These are phyloP conservation scores for Gobiocypris rarus DNA, from an alignment of 2,113 vertebrate genomes.

Conservation along the genomic window DNA sequence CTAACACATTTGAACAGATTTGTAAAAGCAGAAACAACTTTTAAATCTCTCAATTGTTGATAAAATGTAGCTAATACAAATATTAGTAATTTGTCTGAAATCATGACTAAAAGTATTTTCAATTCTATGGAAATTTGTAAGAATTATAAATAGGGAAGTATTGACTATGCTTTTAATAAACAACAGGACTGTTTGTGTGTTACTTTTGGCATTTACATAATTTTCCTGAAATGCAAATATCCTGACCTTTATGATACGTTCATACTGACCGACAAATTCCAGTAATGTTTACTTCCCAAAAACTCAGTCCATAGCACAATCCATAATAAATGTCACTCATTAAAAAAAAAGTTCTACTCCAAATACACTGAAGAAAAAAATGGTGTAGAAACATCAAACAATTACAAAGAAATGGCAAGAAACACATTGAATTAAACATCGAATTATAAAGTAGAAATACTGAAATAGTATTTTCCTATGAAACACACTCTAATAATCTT, in stretches of 20 bases:
- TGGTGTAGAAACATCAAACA: too few species aligned
- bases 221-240: neutral
- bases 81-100: neutral
- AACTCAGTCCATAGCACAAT: neutral
- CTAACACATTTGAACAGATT: neutral
- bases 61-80: neutral
- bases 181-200: neutral
- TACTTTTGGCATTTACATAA: neutral
- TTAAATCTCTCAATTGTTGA: neutral
- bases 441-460: too few species aligned
- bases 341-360: neutral
- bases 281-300: neutral
- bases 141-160: neutral
- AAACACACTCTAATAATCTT: too few species aligned
- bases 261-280: neutral
- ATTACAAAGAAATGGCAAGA: too few species aligned
- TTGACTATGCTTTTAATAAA: neutral
- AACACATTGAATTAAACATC: too few species aligned
- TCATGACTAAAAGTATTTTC: neutral
- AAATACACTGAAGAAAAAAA: neutral
- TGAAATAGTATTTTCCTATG: too few species aligned
- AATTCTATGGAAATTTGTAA: neutral
- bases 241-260: neutral
- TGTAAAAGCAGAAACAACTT: neutral
- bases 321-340: neutral